These are phyloP conservation scores for Quiscalus mexicanus DNA, from an alignment of 2,113 vertebrate genomes.

Conservation along the genomic window DNA sequence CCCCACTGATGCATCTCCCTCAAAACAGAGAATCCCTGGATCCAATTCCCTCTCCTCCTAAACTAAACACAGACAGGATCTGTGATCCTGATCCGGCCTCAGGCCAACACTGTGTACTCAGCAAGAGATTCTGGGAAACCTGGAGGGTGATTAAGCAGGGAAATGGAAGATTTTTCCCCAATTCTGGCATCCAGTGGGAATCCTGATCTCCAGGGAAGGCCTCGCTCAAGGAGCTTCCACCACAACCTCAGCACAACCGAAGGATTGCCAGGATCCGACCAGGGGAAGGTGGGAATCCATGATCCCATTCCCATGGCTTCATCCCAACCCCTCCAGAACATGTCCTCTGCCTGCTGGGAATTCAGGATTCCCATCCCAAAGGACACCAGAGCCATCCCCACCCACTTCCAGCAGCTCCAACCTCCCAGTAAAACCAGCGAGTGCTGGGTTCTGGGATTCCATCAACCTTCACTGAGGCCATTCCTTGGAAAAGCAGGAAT, in stretches of 20 bases:
- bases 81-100: background rate
- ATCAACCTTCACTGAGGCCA: no score
- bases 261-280: fast-evolving
- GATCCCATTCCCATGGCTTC: background rate
- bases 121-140: background rate
- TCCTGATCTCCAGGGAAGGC: background rate
- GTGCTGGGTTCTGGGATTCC: no score
- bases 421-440: no score
- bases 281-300: fast-evolving
- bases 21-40: background rate
- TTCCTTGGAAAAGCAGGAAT: no score
- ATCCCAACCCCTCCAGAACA: background rate
- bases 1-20: no score
- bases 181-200: fast-evolving
- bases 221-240: fast-evolving
- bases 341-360: fast-evolving
- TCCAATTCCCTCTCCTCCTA: background rate
- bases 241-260: fast-evolving
- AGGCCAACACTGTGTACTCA: fast-evolving
- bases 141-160: fast-evolving
- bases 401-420: no score
- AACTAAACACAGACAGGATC: no score
- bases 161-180: background rate
- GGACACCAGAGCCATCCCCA: no score
- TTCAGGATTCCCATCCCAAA: background rate